phyloP scores from a whole-genome alignment of 2,888 invertebrate genomes.

The Agonum fuliginosum region DNA sequence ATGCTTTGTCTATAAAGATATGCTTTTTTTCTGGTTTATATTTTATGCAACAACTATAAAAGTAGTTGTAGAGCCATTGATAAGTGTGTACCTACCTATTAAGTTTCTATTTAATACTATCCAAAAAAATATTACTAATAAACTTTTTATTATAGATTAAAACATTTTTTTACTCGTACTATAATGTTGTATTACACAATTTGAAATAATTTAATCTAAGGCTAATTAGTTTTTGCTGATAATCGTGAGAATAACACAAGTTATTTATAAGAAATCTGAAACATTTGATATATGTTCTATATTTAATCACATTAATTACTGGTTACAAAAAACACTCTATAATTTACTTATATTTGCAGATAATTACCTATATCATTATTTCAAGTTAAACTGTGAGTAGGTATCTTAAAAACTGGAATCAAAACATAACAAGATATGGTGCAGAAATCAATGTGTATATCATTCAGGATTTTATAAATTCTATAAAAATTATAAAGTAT shows the following conservation, averaged over 20 bases:
- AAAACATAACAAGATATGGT: not conserved
- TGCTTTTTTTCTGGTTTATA: too few species aligned
- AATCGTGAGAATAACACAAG: slow-evolving; percentile 38
- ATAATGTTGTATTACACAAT: not conserved
- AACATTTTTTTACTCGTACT: not conserved
- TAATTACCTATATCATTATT: slow-evolving; percentile 46
- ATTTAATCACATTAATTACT: slow-evolving; percentile 41
- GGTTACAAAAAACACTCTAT: slow-evolving; percentile 24
- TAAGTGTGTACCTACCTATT: too few species aligned
- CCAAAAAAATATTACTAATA: too few species aligned
- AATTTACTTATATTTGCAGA: slow-evolving; percentile 23
- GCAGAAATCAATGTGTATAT: slow-evolving; percentile 38
- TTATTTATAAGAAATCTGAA: slow-evolving; percentile 7
- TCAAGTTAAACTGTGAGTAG: slow-evolving; percentile 7
- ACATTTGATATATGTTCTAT: slow-evolving; percentile 24
- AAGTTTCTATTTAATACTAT: too few species aligned
- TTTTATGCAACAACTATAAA: too few species aligned
- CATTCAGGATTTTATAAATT: slow-evolving; percentile 3
- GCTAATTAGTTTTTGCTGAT: not conserved
- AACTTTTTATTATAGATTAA: too few species aligned
- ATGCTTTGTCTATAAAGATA: too few species aligned
- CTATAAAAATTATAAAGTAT: slow-evolving; percentile 41
- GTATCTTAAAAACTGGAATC: slow-evolving; percentile 18
- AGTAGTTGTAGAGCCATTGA: too few species aligned
- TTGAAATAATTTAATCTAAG: not conserved